These are phyloP conservation scores for Silurus glanis DNA, from an alignment of 2,113 vertebrate genomes.

Conservation along the genomic window DNA sequence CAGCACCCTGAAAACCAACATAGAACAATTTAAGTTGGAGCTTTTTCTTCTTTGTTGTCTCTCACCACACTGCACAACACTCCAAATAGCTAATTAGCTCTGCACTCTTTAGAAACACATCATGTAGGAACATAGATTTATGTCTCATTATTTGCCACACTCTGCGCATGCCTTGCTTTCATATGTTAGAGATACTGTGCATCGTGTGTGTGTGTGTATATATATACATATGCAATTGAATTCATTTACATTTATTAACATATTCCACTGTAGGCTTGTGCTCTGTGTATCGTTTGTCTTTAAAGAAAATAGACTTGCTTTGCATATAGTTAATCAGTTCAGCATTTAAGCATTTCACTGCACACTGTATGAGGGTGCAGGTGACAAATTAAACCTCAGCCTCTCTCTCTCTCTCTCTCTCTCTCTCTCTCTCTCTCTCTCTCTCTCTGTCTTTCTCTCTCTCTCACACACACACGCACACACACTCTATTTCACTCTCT, in stretches of 20 bases:
- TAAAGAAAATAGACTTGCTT: neutral
- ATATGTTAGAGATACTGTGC: too few relatives aligned
- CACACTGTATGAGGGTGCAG: neutral
- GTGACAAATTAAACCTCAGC: neutral
- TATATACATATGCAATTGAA: neutral
- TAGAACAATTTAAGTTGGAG: neutral
- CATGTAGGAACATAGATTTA: neutral
- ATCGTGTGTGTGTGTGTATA: too few relatives aligned
- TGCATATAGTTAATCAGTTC: neutral
- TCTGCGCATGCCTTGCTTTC: too few relatives aligned
- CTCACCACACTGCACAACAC: neutral
- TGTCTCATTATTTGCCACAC: neutral
- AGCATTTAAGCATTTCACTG: neutral
- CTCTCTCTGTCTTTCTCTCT: neutral
- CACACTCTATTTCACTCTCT: conserved; percentile 6
- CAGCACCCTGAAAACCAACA: neutral
- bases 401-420: neutral
- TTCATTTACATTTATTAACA: neutral
- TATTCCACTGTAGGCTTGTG: neutral
- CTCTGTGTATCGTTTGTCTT: neutral
- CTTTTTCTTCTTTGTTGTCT: neutral
- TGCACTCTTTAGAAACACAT: neutral
- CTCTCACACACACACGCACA: neutral
- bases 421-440: neutral
- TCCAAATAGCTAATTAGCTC: neutral